Evolutionary conservation across 2,113 vertebrate species (phyloP), one percentile per base, ranked within the genome.

Genomic region (Panurus biarmicus): DNA sequence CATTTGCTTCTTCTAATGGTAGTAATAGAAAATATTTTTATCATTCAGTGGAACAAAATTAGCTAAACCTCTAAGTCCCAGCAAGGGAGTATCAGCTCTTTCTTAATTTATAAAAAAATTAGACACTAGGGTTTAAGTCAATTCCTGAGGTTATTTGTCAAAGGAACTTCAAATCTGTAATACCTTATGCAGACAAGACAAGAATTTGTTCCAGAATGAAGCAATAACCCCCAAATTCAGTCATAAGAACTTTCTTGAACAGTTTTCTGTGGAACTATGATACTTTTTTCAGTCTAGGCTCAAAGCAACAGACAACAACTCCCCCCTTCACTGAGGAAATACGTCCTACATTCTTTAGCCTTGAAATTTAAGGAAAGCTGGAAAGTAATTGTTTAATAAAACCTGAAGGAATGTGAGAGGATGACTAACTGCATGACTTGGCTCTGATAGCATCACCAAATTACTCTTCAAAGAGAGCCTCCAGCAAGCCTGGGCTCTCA

Each of bases 361-460:
- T 88, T 57, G 85, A 93, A 91, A 86, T 65, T 29, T 53, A 66
- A 77, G 85, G 82, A 87, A 93, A 92, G 67, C 74, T 91, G 66
- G 73, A 69, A 95, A 94, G 66, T 62, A 89, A 92, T 87, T 22
- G 28, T 70, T 95, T 89, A 58, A 91, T 95, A 94, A 85, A 91
- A 80, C 56, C 56, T 3, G 4, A 64, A 91, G 76, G 73, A 90
- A 93, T 5, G 24, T 50, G 80, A 89, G 73, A 90, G 33, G 78
- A 79, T 62, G 93, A 90, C 60, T 91, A 81, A 70, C 56, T 79
- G 89, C 64, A 54, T 79, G 78, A 62, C 47, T 93, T 75, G 47
- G n/a, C 65, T 84, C n/a, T 0, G 23, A 83, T 22, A 64, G 44
- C 5, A 95, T 94, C 90, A 74, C 51, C 36, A 60, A 71, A 90